Evolutionary conservation across 1,140 invertebrate species (phyloP).

Genomic region (Zaprionus tsacasi): DNA sequence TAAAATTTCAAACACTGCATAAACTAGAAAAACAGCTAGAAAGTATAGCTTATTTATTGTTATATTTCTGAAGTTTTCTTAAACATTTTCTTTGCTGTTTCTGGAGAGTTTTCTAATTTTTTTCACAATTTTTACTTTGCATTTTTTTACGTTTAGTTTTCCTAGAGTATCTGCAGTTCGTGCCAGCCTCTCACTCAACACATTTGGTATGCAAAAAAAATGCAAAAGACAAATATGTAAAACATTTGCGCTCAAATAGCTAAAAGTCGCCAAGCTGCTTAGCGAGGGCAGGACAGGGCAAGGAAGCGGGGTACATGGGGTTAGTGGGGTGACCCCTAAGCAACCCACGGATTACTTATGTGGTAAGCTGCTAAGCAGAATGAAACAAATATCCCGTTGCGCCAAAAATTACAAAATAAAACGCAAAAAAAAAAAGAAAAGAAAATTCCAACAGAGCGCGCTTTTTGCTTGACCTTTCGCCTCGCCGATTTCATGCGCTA

Average conservation of each 20-base stretch:
- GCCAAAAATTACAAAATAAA: constrained; percentile 28
- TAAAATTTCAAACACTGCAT: background rate
- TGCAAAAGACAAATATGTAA: constrained; percentile 70
- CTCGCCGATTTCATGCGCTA: background rate
- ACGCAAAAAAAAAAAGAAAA: background rate
- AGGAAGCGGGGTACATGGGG: background rate
- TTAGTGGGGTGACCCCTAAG: background rate
- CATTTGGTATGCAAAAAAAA: constrained; percentile 32
- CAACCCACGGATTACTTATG: constrained; percentile 28
- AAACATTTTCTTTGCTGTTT: too few relatives aligned
- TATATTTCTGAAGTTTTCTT: background rate
- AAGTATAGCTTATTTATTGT: background rate
- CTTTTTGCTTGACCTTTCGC: background rate
- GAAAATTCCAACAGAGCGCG: constrained; percentile 6
- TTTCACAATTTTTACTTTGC: too few relatives aligned
- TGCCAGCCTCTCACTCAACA: too few relatives aligned
- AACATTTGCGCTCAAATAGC: constrained; percentile 58
- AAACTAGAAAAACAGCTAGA: background rate
- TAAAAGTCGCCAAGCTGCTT: constrained; percentile 57
- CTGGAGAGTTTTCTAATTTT: too few relatives aligned
- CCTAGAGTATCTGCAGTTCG: constrained; percentile 12
- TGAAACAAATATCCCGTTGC: constrained; percentile 32
- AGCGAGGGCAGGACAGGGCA: background rate
- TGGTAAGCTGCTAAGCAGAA: constrained; percentile 26
- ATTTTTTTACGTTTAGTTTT: background rate